Evolutionary conservation across 2,797 vertebrate species (phyloP).

Genomic region (Sylvia borin): DNA sequence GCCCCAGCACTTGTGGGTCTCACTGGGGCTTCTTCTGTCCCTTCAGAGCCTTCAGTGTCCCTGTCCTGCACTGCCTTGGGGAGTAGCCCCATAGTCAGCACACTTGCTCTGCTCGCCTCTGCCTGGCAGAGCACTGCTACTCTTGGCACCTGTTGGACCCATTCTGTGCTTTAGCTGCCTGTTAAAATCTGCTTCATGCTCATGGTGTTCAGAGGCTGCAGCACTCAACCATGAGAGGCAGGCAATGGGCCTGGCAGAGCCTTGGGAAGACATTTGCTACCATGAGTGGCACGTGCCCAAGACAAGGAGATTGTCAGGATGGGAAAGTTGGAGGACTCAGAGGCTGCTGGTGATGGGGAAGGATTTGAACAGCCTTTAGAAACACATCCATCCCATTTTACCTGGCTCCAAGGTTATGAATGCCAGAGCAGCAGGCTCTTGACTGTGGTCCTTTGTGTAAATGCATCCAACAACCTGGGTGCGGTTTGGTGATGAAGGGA

Average conservation of each 20-base stretch:
- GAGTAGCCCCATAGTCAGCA: background rate
- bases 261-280: background rate
- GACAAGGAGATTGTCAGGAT: background rate
- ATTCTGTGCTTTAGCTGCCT: background rate
- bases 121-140: rapidly evolving
- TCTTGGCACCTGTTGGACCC: background rate
- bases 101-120: background rate
- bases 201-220: background rate
- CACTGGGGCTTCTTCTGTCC: background rate
- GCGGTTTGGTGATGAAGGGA: background rate
- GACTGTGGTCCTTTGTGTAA: background rate
- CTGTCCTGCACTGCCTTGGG: background rate
- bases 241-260: background rate
- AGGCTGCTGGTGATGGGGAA: rapidly evolving
- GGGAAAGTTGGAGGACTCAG: background rate
- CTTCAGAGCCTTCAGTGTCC: background rate
- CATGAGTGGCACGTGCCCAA: rapidly evolving
- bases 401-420: background rate
- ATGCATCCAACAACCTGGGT: background rate
- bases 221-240: background rate
- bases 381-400: too few relatives aligned
- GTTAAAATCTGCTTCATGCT: background rate
- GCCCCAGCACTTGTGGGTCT: background rate
- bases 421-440: background rate
- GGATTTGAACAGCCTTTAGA: background rate